Percentiles rank a stretch among this genome's conserved stretches.
These are phyloP conservation scores for Hemicordylus capensis DNA, from an alignment of 2,113 vertebrate genomes.

Conservation along the genomic window DNA sequence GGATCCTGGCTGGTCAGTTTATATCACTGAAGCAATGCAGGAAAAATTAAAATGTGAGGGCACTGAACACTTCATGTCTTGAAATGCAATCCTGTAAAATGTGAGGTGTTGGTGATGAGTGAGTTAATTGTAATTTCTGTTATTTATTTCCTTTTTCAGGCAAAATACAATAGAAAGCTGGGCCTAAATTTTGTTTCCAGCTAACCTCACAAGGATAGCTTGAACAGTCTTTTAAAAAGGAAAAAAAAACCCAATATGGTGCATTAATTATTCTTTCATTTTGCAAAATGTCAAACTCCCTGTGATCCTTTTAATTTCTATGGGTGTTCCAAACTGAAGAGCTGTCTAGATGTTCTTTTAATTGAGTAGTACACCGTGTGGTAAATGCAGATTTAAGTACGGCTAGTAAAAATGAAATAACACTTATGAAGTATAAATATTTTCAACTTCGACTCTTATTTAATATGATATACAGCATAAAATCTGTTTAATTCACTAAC, in stretches of 20 bases:
- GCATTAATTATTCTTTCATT: constrained; percentile 78
- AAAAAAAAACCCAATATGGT: constrained; percentile 70
- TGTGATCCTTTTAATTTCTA: constrained; percentile 82
- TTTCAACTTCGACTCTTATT: constrained; percentile 25
- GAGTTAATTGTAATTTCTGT: constrained; percentile 43
- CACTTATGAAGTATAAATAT: not conserved
- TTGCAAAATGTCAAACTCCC: constrained; percentile 81
- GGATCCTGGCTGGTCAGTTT: not conserved
- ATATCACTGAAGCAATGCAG: not conserved
- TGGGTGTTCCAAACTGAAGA: constrained; percentile 75
- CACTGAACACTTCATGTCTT: not conserved
- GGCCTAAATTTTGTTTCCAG: constrained; percentile 67
- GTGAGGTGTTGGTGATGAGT: not conserved
- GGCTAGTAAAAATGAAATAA: constrained; percentile 47
- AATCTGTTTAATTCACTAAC: constrained; percentile 31
- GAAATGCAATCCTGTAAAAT: not conserved
- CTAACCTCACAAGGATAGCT: constrained; percentile 65
- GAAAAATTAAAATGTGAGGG: not conserved
- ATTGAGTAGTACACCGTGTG: constrained; percentile 61
- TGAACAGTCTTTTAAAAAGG: constrained; percentile 73
- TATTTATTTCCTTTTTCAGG: constrained; percentile 43
- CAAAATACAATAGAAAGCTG: constrained; percentile 61
- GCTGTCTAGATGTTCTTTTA: constrained; percentile 70
- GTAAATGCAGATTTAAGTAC: constrained; percentile 60
- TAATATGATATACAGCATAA: constrained; percentile 34